Evolutionary conservation across 2,888 invertebrate species (phyloP).

Genomic region (Plagodis pulveraria): DNA sequence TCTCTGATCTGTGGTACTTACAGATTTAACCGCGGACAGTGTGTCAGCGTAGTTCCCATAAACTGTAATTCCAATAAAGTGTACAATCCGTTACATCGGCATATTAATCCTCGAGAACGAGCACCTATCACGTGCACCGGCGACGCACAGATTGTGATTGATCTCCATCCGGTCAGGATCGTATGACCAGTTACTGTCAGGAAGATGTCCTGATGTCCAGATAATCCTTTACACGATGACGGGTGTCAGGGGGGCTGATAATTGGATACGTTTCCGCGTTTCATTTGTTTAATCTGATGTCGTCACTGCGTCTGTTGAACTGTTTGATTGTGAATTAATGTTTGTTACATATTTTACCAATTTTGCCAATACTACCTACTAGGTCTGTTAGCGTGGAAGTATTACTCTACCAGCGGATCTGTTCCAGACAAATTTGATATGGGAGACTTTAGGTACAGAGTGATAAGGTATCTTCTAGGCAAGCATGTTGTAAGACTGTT

Average conservation of each 20-base stretch:
- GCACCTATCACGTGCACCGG: constrained; percentile 16
- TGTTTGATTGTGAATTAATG: background rate
- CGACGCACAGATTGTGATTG: constrained; percentile 32
- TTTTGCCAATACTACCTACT: too few species aligned
- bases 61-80: background rate
- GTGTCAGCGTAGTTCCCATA: too few species aligned
- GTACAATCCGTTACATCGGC: background rate
- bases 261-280: constrained; percentile 18
- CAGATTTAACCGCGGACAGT: too few species aligned
- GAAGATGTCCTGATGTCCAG: constrained; percentile 21
- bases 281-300: constrained; percentile 2
- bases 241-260: constrained; percentile 8
- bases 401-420: too few species aligned
- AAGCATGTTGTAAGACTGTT: too few species aligned
- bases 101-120: constrained; percentile 11
- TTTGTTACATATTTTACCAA: too few species aligned
- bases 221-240: constrained; percentile 32
- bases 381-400: too few species aligned
- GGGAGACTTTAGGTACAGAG: too few species aligned
- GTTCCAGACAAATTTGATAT: too few species aligned
- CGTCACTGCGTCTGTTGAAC: too few species aligned
- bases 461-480: too few species aligned
- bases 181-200: constrained; percentile 9
- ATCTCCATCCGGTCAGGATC: constrained; percentile 28
- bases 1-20: too few species aligned